phyloP scores from a whole-genome alignment of 2,888 invertebrate species.

The Asteroscopus sphinx region DNA sequence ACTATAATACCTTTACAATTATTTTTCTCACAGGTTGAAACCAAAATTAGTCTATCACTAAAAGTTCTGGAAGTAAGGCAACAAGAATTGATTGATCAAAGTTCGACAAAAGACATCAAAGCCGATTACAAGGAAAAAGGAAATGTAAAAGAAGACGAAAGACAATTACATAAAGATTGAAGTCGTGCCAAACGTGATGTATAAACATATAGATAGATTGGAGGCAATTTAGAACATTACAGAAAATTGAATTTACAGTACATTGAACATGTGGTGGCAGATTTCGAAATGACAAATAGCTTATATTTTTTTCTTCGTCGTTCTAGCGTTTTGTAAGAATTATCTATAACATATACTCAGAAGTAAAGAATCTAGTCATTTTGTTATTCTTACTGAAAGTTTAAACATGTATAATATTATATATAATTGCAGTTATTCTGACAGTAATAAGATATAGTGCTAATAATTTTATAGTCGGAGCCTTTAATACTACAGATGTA shows the following conservation, averaged over 20 bases:
- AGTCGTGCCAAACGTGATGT: conserved; percentile 18
- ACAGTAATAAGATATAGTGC: too few relatives aligned
- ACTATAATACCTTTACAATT: too few relatives aligned
- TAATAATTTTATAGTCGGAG: too few relatives aligned
- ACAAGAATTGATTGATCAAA: conserved; percentile 31
- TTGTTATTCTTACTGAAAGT: too few relatives aligned
- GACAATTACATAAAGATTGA: conserved; percentile 31
- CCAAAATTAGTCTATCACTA: too few relatives aligned
- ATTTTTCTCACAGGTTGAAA: too few relatives aligned
- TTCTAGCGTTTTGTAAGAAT: background rate
- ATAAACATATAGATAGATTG: conserved; percentile 38
- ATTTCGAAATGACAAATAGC: conserved; percentile 23
- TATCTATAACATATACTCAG: too few relatives aligned
- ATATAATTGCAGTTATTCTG: too few relatives aligned
- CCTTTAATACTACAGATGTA: too few relatives aligned
- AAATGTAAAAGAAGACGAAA: conserved; percentile 24
- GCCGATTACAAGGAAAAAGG: conserved; percentile 4
- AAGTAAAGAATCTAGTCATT: too few relatives aligned
- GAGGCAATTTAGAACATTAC: conserved; percentile 30
- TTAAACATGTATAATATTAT: too few relatives aligned
- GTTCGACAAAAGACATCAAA: conserved; percentile 11
- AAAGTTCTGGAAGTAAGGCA: background rate
- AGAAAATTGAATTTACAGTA: conserved; percentile 52
- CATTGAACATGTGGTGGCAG: conserved; percentile 33
- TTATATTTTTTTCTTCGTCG: conserved; percentile 1